Conservation (phyloP, 2,113 vertebrate species). For the Coptodon bakossiorum region DNA sequence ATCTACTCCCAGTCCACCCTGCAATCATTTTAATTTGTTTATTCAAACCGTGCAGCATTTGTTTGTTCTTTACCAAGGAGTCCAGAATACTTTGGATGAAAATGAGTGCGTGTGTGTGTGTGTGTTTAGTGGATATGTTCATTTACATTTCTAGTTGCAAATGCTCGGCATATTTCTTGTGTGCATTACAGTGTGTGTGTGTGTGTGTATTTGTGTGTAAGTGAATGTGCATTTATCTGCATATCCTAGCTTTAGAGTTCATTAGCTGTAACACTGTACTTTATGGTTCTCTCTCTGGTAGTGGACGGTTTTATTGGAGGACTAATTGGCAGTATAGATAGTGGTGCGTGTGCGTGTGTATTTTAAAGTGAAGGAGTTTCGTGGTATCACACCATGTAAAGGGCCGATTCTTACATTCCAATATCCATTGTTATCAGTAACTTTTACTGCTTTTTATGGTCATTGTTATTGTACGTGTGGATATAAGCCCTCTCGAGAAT, state of each 20-base stretch:
- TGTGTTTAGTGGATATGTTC: not conserved
- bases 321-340: slow-evolving; percentile 54
- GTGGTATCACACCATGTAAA: not conserved
- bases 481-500: not conserved
- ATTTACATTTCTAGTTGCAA: no score
- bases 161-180: no score
- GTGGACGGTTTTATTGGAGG: slow-evolving; percentile 29
- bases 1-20: slow-evolving; percentile 43
- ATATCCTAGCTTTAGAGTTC: slow-evolving; percentile 24
- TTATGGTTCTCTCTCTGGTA: slow-evolving; percentile 22
- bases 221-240: slow-evolving; percentile 6
- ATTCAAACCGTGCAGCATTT: slow-evolving; percentile 27
- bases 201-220: not conserved
- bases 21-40: slow-evolving; percentile 56
- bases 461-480: not conserved
- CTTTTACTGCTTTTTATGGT: not conserved
- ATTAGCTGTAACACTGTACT: slow-evolving; percentile 35
- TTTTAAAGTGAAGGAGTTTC: slow-evolving; percentile 2
- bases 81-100: not conserved
- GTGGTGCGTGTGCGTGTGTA: not conserved
- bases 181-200: not conserved
- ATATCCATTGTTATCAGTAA: not conserved
- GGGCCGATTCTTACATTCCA: not conserved
- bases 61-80: slow-evolving; percentile 14
- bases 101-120: not conserved